A percentile compares a stretch with the other conserved stretches of the same genome.
Conservation (phyloP, 2,888 invertebrate genomes). For the Tineola bisselliella region DNA sequence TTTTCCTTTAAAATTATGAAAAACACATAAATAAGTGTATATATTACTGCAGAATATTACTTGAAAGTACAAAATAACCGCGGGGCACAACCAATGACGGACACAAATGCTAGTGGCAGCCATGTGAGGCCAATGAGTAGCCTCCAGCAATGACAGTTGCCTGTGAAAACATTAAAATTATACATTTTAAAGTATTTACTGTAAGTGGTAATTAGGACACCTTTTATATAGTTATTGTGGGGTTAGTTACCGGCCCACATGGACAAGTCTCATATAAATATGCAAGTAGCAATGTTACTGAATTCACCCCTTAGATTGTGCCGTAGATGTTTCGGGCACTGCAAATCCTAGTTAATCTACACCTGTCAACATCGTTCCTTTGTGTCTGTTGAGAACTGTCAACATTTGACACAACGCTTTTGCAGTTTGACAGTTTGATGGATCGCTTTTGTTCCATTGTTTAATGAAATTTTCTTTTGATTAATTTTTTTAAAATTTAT, state of each 20-base stretch:
- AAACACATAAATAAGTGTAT: too few relatives aligned
- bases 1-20: too few relatives aligned
- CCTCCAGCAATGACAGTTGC: background rate
- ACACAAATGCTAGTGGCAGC: background rate
- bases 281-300: background rate
- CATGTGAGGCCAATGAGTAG: background rate
- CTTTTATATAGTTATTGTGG: too few relatives aligned
- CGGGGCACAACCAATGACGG: background rate
- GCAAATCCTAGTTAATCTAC: background rate
- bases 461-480: background rate
- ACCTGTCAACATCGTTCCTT: constrained; percentile 6
- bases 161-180: background rate
- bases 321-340: background rate
- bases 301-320: background rate
- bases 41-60: too few relatives aligned
- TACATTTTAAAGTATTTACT: background rate
- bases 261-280: too few relatives aligned
- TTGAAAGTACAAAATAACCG: background rate
- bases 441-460: constrained; percentile 7
- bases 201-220: too few relatives aligned
- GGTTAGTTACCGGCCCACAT: too few relatives aligned
- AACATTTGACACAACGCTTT: constrained; percentile 7
- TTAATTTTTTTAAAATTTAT: background rate
- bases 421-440: constrained; percentile 11
- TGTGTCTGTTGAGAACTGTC: constrained; percentile 7